phyloP scores from a whole-genome alignment of 2,888 invertebrate species.

The Acrocyrtus sp. region DNA sequence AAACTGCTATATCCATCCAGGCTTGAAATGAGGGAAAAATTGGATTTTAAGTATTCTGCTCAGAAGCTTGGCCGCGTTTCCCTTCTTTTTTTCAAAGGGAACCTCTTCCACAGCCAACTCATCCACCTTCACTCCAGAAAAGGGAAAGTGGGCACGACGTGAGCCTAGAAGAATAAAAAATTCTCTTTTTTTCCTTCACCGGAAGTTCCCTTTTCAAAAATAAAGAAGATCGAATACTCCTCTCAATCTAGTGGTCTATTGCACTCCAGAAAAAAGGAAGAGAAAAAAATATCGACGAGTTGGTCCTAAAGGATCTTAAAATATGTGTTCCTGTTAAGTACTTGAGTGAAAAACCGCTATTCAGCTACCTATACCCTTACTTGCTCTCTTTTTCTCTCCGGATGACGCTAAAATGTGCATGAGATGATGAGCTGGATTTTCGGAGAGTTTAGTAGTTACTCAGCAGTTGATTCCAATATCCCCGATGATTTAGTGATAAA shows the following conservation, averaged over 20 bases:
- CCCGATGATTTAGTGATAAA: constrained; percentile 47
- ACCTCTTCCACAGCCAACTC: constrained; percentile 25
- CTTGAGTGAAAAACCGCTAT: no score
- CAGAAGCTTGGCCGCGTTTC: constrained; percentile 45
- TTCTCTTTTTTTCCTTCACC: constrained; percentile 40
- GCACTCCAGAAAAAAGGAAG: not conserved
- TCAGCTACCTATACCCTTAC: no score
- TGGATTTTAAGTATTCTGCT: constrained; percentile 52
- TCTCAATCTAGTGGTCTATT: no score
- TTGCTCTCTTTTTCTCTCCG: no score
- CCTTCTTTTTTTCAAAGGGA: constrained; percentile 40
- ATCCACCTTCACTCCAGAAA: not conserved
- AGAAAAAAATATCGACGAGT: constrained; percentile 10
- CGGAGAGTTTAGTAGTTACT: no score
- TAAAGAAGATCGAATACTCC: no score
- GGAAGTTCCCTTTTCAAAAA: constrained; percentile 25
- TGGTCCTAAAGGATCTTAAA: no score
- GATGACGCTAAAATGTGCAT: no score
- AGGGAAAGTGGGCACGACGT: constrained; percentile 38
- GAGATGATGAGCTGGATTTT: no score
- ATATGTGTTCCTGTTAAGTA: no score
- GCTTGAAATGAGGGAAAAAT: constrained; percentile 52
- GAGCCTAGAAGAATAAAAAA: constrained; percentile 37
- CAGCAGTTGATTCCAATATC: constrained; percentile 47
- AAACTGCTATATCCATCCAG: constrained; percentile 44